Evolutionary conservation across 1,140 invertebrate species (phyloP).

Genomic region (Gryllus bimaculatus): DNA sequence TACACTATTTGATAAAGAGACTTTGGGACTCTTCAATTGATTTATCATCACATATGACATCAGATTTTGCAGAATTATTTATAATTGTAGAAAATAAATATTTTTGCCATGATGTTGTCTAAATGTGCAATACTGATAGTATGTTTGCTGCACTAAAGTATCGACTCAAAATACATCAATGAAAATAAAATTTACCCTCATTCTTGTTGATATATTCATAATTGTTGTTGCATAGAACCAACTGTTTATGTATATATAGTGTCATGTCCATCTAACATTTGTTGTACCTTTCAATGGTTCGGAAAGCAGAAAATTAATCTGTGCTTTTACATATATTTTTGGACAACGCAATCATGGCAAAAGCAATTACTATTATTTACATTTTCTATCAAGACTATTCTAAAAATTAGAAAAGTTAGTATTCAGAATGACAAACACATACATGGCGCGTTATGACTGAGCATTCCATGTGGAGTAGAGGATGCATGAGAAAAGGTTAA

Average conservation of each 20-base stretch:
- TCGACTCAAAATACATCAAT: no score
- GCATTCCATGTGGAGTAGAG: background rate
- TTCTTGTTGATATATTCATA: no score
- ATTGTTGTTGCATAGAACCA: no score
- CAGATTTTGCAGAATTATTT: background rate
- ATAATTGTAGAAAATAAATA: background rate
- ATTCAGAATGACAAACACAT: background rate
- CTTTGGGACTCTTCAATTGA: background rate
- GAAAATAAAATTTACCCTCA: no score
- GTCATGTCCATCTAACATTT: no score
- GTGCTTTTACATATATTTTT: background rate
- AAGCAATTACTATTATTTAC: background rate
- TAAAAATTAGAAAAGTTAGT: background rate
- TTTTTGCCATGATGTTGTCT: background rate
- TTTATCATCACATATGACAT: background rate
- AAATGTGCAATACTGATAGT: background rate
- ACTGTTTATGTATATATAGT: no score
- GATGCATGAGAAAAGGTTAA: background rate
- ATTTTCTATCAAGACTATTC: slow-evolving; percentile 5
- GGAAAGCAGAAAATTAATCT: background rate
- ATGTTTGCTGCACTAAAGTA: no score
- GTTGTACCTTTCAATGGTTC: no score
- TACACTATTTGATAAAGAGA: background rate
- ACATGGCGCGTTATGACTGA: background rate
- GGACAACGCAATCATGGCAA: background rate